Conservation (phyloP, 1,140 invertebrate genomes). For the Drosophila ambigua region DNA sequence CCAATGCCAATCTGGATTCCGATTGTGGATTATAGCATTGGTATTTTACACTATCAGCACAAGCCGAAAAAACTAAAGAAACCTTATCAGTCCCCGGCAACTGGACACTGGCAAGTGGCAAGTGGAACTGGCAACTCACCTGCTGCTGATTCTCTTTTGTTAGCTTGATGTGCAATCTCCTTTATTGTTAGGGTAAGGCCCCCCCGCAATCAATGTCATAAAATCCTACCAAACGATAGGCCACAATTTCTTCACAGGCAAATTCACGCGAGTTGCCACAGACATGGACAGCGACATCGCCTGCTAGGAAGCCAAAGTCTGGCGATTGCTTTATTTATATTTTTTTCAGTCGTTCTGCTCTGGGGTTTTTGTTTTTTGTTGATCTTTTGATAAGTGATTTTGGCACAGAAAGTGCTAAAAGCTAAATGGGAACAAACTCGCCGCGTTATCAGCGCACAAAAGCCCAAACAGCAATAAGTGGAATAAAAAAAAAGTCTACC, state of each 20-base stretch:
- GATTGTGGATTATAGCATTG: constrained; percentile 21
- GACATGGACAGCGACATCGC: not conserved
- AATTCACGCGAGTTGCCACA: constrained; percentile 39
- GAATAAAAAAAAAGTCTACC: constrained; percentile 19
- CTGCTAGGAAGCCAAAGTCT: constrained; percentile 40
- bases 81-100: constrained; percentile 45
- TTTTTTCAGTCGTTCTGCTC: not conserved
- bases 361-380: not conserved
- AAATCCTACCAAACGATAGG: constrained; percentile 9
- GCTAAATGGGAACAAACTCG: constrained; percentile 23
- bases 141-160: not conserved
- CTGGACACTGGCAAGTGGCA: constrained; percentile 25
- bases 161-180: not conserved
- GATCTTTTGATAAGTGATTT: constrained; percentile 18
- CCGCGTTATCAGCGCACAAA: constrained; percentile 23
- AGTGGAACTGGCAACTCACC: not conserved
- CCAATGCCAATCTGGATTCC: constrained; percentile 8
- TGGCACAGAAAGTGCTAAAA: constrained; percentile 8
- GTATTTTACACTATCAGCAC: constrained; percentile 34
- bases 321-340: constrained; percentile 29
- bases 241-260: not conserved
- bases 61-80: constrained; percentile 22
- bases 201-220: constrained; percentile 20
- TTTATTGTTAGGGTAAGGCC: not conserved
- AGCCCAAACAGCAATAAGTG: not conserved